Evolutionary conservation across 2,113 vertebrate species (phyloP), one percentile per base, ranked within the genome.

Genomic region (Erythrolamprus reginae): DNA sequence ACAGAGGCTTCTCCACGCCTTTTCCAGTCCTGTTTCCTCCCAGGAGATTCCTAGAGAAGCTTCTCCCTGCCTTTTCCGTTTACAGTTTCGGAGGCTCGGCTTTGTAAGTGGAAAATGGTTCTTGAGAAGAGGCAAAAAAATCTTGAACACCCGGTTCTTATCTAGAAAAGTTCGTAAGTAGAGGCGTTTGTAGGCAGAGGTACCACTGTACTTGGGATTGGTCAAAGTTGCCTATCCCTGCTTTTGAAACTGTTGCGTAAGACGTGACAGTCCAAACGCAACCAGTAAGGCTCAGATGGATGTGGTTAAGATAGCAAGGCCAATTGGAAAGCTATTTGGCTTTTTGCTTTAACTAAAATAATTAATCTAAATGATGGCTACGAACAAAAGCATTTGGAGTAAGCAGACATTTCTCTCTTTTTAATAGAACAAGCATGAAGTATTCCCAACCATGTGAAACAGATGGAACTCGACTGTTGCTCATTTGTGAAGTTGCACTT

Each of bases 401-500:
- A 88, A 84, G 47, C 88, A 45, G 23, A n/a, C 82, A 88, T 21
- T 51, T 51, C 92, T 84, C 89, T 77, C 90, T 89, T 70, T n/a
- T 4, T 1, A 87, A 7, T 87, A 99, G 98, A 38, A 96, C 97
- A 42, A 96, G 96, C 82, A 10, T 98, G 87, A 98, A 98, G 87
- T 99, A 98, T 95, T 97, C 98, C 58, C 95, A 90, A 38, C 96
- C 96, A 53, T 96, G 97, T 84, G 82, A 38, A 87, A 97, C 94
- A 0, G 97, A 98, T 6, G 98, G 98, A 89, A 95, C 95, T 1
- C 96, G 97, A 47, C 91, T 99, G 89, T 70, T 98, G 94, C 89
- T 98, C 86, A 90, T 98, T 88, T 98, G 98, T 92, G 97, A 98
- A 0, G 98, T 98, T 86, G 98, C 98, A 2, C 94, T 98, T 38